phyloP scores from a whole-genome alignment of 2,113 vertebrate genomes.

The Myotis davidii region DNA sequence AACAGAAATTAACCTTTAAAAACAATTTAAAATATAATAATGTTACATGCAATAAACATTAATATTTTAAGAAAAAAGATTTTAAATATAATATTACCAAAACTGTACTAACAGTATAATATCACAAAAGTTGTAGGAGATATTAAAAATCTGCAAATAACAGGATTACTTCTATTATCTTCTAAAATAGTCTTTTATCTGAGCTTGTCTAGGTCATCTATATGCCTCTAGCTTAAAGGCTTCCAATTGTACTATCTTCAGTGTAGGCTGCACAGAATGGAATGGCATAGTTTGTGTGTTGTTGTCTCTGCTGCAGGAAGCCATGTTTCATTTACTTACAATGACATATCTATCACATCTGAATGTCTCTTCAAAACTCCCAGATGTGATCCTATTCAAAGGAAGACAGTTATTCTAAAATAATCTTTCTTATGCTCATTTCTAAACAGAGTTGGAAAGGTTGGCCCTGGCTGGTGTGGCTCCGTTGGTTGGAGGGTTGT shows the following conservation, averaged over 20 bases:
- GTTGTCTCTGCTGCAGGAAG: neutral
- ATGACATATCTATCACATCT: neutral
- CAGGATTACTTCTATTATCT: too few species aligned
- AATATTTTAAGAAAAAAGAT: too few species aligned
- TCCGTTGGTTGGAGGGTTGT: neutral
- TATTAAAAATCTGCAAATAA: too few species aligned
- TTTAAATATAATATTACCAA: too few species aligned
- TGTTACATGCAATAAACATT: too few species aligned
- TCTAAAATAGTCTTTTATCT: neutral
- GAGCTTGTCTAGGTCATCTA: neutral
- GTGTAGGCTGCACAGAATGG: neutral
- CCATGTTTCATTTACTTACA: neutral
- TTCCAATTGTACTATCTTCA: neutral
- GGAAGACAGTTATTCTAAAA: neutral
- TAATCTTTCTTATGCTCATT: conserved; percentile 14
- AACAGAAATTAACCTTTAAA: neutral
- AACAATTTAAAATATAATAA: too few species aligned
- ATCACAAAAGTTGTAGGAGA: too few species aligned
- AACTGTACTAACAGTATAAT: too few species aligned
- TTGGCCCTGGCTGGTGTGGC: neutral
- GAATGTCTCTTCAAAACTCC: conserved; percentile 28
- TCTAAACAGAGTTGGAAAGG: neutral
- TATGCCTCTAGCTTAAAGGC: neutral
- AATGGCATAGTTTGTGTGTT: neutral
- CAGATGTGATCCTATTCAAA: neutral